Evolutionary conservation across 2,888 invertebrate genomes (phyloP), one percentile per base, ranked within the genome.

Genomic region (Coenonympha arcania): DNA sequence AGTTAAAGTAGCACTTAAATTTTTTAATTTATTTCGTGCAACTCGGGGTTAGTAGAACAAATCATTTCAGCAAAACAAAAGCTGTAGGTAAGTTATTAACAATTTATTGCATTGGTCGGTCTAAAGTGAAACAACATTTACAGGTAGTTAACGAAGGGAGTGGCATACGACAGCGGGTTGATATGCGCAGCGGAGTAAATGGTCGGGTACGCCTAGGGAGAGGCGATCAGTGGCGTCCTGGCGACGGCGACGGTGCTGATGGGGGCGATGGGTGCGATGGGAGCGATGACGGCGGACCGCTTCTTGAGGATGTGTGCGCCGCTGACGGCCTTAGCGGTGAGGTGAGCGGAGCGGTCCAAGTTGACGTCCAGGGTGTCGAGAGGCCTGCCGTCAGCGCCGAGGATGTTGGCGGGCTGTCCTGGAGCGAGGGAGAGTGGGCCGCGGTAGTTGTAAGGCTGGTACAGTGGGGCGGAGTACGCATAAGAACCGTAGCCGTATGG

Each of bases 331-430:
- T 80, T 79, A 15, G 81, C 78, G 22, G 76, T 73, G 62, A 63
- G 63, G 63, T 81, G 82, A 4, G 79, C 78, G 16, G 79, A 69
- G 58, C 79, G 79, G 69, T 82, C 81, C 66, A 80, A 55, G 70
- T 81, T 81, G 26, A 82, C 82, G 44, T 79, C 81, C 61, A 80
- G 56, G 34, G 83, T 82, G 58, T 81, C 82, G 26, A 83, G 66
- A 3, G 82, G 83, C 61, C 79, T 75, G 66, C 83, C 82, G 59
- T 78, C 79, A 11, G 79, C 72, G 5, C 67, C 79, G 48, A 81
- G 62, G 50, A 83, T 69, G 67, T 73, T 77, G 18, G 82, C 82
- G 48, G 82, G 83, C 62, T 79, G 77, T 30, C 81, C 77, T 6
- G 80, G 83, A 1, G 79, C 79, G 48, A 82, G 69, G 18, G 83